Conservation (phyloP, 2,113 vertebrate species). For the Amphiprion percula region DNA sequence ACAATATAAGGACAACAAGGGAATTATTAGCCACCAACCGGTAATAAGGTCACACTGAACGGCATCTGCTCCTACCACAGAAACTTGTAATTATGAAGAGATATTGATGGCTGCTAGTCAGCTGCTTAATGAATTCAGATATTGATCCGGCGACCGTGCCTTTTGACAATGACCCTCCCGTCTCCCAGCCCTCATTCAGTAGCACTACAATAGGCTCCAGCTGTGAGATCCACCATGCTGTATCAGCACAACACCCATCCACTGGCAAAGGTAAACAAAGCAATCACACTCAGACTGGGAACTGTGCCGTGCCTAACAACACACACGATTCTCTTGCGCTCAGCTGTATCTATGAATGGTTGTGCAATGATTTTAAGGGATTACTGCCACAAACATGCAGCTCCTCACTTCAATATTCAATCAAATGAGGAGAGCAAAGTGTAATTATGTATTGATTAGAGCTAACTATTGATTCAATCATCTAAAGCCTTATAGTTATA, state of each 20-base stretch:
- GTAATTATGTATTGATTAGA: constrained; percentile 82
- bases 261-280: constrained; percentile 41
- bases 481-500: constrained; percentile 55
- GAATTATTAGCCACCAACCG: constrained; percentile 45
- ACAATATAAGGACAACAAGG: constrained; percentile 31
- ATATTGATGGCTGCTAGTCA: constrained; percentile 79
- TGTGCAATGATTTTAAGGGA: constrained; percentile 44
- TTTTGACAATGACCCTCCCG: constrained; percentile 79
- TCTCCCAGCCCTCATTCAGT: constrained; percentile 69
- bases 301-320: constrained; percentile 1
- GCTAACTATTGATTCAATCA: constrained; percentile 75
- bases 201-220: constrained; percentile 75
- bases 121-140: constrained; percentile 82
- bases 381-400: constrained; percentile 39
- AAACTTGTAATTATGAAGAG: constrained; percentile 75
- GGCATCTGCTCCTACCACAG: constrained; percentile 69
- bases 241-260: constrained; percentile 61
- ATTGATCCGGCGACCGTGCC: constrained; percentile 79
- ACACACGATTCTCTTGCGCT: not conserved
- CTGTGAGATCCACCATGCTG: constrained; percentile 73
- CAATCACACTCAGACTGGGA: constrained; percentile 20
- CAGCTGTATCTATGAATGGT: not conserved
- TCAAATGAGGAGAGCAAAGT: constrained; percentile 62
- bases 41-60: constrained; percentile 53
- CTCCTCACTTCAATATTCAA: constrained; percentile 61